Percentiles rank a stretch among this genome's conserved stretches.
These are phyloP conservation scores for Altica lythri DNA, from an alignment of 2,888 invertebrate species.

Conservation along the genomic window DNA sequence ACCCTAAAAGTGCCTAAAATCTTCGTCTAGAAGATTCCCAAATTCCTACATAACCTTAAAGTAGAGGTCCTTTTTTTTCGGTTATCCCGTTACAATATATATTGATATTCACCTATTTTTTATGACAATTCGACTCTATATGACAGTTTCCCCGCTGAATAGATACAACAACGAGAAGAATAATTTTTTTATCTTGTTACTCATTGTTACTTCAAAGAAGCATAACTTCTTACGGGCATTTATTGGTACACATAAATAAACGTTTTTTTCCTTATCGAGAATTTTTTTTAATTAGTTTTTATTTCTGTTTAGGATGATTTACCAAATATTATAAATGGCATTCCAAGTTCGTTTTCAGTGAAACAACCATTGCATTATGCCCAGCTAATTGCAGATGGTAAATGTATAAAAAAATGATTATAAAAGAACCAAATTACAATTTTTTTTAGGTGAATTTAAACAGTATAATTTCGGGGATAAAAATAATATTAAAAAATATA, in stretches of 20 bases:
- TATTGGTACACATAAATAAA: not conserved
- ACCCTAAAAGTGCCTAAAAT: too few species aligned
- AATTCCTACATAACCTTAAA: too few species aligned
- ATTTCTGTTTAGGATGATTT: not conserved
- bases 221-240: not conserved
- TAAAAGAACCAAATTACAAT: not conserved
- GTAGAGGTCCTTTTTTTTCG: too few species aligned
- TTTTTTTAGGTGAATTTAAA: conserved; percentile 48
- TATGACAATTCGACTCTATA: too few species aligned
- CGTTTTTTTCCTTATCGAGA: not conserved
- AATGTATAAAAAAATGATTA: not conserved
- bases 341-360: conserved; percentile 57
- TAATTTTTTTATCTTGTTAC: too few species aligned
- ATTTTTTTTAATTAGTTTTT: not conserved
- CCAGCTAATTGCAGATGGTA: conserved; percentile 61
- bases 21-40: too few species aligned
- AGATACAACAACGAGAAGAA: too few species aligned
- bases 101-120: not conserved
- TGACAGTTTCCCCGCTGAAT: too few species aligned
- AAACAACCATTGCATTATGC: conserved; percentile 73
- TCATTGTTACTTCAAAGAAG: conserved; percentile 3
- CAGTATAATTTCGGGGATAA: conserved; percentile 57
- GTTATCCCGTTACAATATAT: not conserved
- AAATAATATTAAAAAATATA: conserved; percentile 60
- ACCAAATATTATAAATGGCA: too few species aligned